Percentiles rank a stretch among this genome's conserved stretches.
Evolutionary conservation across 2,888 invertebrate species (phyloP).

Genomic region (Hartigia nigra): DNA sequence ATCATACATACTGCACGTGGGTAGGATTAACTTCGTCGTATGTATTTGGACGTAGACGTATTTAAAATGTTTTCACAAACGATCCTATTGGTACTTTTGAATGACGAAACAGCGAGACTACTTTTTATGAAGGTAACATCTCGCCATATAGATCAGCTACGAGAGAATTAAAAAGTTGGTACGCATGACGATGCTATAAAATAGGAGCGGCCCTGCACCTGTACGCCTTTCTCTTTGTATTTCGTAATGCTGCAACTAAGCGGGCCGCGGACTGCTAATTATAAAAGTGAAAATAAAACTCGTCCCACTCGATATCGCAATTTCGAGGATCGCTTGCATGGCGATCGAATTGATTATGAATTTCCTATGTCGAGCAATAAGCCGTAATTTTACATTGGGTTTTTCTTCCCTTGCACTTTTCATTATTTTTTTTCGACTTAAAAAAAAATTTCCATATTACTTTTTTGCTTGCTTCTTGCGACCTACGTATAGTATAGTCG

Average conservation of each 20-base stretch:
- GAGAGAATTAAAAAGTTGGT: neutral
- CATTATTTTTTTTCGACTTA: too few relatives aligned
- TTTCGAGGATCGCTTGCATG: neutral
- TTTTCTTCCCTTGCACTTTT: neutral
- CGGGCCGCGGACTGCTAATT: conserved; percentile 16
- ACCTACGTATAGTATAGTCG: too few relatives aligned
- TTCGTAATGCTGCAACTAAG: conserved; percentile 19
- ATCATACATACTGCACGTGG: neutral
- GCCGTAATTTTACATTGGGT: neutral
- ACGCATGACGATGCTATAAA: conserved; percentile 1
- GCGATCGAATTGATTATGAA: neutral
- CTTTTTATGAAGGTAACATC: neutral
- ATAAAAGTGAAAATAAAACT: conserved; percentile 29
- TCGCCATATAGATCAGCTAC: neutral
- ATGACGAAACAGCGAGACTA: neutral
- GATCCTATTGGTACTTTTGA: neutral
- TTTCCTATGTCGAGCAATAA: neutral
- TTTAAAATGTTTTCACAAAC: neutral
- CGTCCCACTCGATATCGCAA: neutral
- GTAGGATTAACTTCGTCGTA: neutral
- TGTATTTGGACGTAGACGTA: neutral
- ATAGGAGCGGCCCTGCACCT: conserved; percentile 21
- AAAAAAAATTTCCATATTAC: neutral
- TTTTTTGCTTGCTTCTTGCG: neutral
- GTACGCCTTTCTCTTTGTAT: conserved; percentile 28